Evolutionary conservation across 2,113 vertebrate genomes (phyloP).

Genomic region (Rhabdornis inornatus): DNA sequence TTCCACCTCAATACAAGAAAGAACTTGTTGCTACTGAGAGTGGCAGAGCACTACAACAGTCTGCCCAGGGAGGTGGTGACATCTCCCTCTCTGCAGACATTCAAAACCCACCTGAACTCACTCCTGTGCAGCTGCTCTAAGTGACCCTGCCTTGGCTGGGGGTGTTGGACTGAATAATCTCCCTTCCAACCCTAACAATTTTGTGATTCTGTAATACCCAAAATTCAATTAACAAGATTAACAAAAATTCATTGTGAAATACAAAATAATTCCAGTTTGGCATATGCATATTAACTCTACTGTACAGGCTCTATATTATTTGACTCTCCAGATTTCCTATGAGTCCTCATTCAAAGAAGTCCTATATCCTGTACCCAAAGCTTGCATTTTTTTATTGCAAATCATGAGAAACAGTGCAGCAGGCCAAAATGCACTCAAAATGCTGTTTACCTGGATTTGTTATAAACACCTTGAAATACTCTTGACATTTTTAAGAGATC

Average conservation of each 20-base stretch:
- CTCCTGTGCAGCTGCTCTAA: not conserved
- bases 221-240: not conserved
- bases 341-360: not conserved
- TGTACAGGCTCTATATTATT: not conserved
- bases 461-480: not conserved
- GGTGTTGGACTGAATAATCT: not conserved
- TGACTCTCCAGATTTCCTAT: not conserved
- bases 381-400: not conserved
- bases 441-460: not conserved
- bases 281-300: not conserved
- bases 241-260: not conserved
- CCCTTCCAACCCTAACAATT: not conserved
- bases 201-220: not conserved
- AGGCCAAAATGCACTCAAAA: not conserved
- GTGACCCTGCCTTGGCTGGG: not conserved
- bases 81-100: not conserved
- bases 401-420: not conserved
- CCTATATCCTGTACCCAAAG: not conserved
- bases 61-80: not conserved
- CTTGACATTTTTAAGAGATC: not conserved
- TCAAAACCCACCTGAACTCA: not conserved
- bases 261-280: not conserved
- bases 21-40: not conserved
- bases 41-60: not conserved
- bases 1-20: not conserved